A percentile compares a stretch with the other conserved stretches of the same genome.
phyloP scores from a whole-genome alignment of 2,797 vertebrate species.

The Pantherophis vulpinus region DNA sequence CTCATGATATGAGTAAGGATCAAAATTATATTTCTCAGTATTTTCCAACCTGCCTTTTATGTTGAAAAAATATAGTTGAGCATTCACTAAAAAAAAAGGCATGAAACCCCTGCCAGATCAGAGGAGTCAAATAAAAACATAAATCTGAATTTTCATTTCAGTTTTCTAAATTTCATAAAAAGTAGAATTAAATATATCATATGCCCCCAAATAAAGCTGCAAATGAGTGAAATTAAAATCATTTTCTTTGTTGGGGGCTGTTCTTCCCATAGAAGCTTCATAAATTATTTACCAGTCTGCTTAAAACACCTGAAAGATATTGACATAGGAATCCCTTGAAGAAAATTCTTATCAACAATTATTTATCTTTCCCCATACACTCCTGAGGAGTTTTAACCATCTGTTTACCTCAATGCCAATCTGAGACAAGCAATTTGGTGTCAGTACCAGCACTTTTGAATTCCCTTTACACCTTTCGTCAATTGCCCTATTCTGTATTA shows the following conservation, averaged over 20 bases:
- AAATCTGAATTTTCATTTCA: not conserved
- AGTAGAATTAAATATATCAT: not conserved
- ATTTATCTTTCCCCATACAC: not conserved
- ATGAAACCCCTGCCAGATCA: not conserved
- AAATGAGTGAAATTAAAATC: not conserved
- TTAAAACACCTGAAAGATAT: not conserved
- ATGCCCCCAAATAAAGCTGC: not conserved
- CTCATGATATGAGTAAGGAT: not conserved
- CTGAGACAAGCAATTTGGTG: not conserved
- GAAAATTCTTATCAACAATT: not conserved
- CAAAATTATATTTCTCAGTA: not conserved
- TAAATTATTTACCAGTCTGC: not conserved
- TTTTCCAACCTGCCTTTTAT: not conserved
- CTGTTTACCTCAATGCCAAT: not conserved
- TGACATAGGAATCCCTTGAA: not conserved
- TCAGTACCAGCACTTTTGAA: not conserved
- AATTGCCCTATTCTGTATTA: not conserved
- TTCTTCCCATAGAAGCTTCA: not conserved
- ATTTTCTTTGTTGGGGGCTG: not conserved
- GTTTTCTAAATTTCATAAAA: not conserved
- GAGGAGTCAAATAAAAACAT: not conserved
- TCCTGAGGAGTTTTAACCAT: not conserved
- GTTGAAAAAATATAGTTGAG: not conserved
- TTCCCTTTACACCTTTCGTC: not conserved
- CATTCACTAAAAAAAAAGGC: not conserved